phyloP scores from a whole-genome alignment of 2,113 vertebrate genomes.

The Lathamus discolor region DNA sequence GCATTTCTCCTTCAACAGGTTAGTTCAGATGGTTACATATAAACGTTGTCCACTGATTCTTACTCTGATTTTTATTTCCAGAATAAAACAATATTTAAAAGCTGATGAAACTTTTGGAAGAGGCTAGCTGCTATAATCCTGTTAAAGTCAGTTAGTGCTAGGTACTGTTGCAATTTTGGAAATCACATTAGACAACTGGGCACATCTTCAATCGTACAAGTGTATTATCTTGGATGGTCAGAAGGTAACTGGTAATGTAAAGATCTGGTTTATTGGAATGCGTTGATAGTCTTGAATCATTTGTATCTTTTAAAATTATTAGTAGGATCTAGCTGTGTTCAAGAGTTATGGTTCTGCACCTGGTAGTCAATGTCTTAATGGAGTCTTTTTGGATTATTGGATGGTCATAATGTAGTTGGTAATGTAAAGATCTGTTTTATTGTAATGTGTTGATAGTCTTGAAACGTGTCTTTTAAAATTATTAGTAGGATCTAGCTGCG shows the following conservation, averaged over 20 bases:
- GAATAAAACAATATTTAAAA: neutral
- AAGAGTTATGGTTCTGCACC: neutral
- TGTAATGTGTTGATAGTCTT: neutral
- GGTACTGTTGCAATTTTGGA: neutral
- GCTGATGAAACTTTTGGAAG: neutral
- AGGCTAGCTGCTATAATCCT: neutral
- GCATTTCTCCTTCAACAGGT: conserved; percentile 99
- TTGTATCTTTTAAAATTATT: neutral
- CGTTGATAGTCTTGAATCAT: neutral
- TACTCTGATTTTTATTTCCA: neutral
- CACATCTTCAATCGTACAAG: neutral
- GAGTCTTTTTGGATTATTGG: neutral
- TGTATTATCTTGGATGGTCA: neutral
- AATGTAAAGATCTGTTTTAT: neutral
- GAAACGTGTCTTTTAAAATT: neutral
- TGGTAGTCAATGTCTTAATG: neutral
- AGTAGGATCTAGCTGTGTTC: neutral
- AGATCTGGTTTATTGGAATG: neutral
- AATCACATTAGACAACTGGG: neutral
- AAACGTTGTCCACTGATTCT: neutral
- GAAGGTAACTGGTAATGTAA: neutral
- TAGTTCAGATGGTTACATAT: conserved; percentile 37
- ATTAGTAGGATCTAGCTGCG: neutral
- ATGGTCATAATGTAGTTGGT: neutral
- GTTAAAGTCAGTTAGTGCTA: neutral